Base-by-base conservation (phyloP, 2,888 invertebrate species). In the Tortrix viridana region DNA sequence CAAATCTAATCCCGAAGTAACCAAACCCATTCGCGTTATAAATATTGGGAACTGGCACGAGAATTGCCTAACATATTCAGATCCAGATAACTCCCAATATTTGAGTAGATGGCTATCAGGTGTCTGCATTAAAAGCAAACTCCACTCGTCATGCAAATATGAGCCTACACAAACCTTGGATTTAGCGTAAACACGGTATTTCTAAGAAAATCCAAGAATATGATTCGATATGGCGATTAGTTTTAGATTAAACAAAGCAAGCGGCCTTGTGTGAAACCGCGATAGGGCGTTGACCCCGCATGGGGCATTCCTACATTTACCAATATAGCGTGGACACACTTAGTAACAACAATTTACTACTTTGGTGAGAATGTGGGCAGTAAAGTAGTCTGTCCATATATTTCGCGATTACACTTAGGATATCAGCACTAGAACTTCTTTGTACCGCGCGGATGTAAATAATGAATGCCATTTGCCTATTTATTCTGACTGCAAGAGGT, bases 251-350 rank as follows among this genome's bases (percentile, higher is more conserved):
- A 41, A 53, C 53, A 53, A 53, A 53, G 53, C 41, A 50, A 37
- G n/a, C 38, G 53, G 53, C 53, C 53, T 53, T 53, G 53, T 22
- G 38, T 41, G 19, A 50, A 50, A 50, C 50, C 38, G 53, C 41
- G 22, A 20, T 32, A 19, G 53, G 38, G 9, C 23, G 16, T 22
- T 41, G 41, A 53, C 53, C 53, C 53, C 53, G 53, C 53, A 53
- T 53, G 53, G 38, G 53, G 38, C 19, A 14, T 41, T 41, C 16
- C 41, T 41, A 18, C 49, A 32, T 50, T 53, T 53, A 53, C 53
- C 20, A 41, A 53, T 53, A 53, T 53, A 53, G 53, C 53, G 53
- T 53, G 38, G 53, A 53, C 22, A 53, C 38, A 53, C 53, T 53
- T 53, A 32, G 32, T 12, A 32, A 32, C n/a, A 7, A 44, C 44